phyloP scores from a whole-genome alignment of 2,888 invertebrate genomes.

The Dioctria rufipes region DNA sequence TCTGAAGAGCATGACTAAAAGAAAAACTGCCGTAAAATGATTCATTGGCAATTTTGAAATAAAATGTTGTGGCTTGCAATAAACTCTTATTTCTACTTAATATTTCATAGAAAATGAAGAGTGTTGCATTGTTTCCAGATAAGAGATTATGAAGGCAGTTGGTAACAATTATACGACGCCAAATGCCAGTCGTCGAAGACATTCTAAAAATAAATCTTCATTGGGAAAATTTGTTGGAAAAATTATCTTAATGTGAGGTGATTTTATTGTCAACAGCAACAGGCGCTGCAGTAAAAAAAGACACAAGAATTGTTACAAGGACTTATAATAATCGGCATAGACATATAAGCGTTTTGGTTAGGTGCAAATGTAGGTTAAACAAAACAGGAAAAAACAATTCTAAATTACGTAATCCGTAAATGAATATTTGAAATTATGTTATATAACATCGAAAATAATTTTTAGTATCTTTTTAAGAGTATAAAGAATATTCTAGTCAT shows the following conservation, averaged over 20 bases:
- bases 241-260: constrained; percentile 10
- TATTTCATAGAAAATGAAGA: constrained; percentile 1
- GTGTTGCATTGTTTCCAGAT: constrained; percentile 13
- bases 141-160: background rate
- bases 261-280: background rate
- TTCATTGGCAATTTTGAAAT: constrained; percentile 30
- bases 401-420: too few species aligned
- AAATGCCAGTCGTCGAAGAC: constrained; percentile 2
- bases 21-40: constrained; percentile 24
- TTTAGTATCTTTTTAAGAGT: too few species aligned
- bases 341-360: background rate
- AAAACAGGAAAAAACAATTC: too few species aligned
- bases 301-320: background rate
- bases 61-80: constrained; percentile 37
- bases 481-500: too few species aligned
- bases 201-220: constrained; percentile 1
- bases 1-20: background rate
- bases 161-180: constrained; percentile 8
- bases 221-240: constrained; percentile 6
- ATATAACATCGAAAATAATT: too few species aligned
- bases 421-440: too few species aligned
- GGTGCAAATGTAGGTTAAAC: background rate
- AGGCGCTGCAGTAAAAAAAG: background rate
- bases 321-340: background rate
- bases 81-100: constrained; percentile 26